Conservation (phyloP, 2,113 vertebrate genomes). For the Callocephalon fimbriatum region DNA sequence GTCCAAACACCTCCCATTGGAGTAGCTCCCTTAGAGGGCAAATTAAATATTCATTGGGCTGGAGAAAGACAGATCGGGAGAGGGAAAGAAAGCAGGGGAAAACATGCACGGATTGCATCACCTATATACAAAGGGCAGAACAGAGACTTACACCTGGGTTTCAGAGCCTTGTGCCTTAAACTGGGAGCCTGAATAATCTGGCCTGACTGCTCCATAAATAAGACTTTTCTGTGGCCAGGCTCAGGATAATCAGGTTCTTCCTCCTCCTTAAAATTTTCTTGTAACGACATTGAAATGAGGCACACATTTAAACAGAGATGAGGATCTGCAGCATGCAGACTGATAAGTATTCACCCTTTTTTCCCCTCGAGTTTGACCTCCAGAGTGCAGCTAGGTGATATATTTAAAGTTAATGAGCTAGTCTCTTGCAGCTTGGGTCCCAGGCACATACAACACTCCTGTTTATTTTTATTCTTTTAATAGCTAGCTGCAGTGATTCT, state of each 20-base stretch:
- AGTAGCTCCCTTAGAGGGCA: background rate
- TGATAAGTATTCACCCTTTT: background rate
- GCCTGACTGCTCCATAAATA: background rate
- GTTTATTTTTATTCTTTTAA: slow-evolving; percentile 54
- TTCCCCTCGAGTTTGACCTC: slow-evolving; percentile 13
- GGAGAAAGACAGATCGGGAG: background rate
- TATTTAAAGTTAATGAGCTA: slow-evolving; percentile 61
- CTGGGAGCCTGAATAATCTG: background rate
- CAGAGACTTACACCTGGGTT: background rate
- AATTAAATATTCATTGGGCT: background rate
- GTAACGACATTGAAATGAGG: background rate
- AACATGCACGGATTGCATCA: background rate
- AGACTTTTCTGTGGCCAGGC: background rate
- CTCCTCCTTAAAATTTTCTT: background rate
- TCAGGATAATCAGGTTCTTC: background rate
- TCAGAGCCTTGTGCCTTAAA: background rate
- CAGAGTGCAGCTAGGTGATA: slow-evolving; percentile 40
- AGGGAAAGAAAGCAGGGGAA: background rate
- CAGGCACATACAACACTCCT: background rate
- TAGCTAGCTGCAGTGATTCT: slow-evolving; percentile 10
- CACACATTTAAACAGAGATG: background rate
- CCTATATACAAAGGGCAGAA: background rate
- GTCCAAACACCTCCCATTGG: background rate
- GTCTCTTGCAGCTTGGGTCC: slow-evolving; percentile 21
- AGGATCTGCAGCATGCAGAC: background rate